Conservation (phyloP, 2,797 vertebrate species). For the Phataginus tricuspis region DNA sequence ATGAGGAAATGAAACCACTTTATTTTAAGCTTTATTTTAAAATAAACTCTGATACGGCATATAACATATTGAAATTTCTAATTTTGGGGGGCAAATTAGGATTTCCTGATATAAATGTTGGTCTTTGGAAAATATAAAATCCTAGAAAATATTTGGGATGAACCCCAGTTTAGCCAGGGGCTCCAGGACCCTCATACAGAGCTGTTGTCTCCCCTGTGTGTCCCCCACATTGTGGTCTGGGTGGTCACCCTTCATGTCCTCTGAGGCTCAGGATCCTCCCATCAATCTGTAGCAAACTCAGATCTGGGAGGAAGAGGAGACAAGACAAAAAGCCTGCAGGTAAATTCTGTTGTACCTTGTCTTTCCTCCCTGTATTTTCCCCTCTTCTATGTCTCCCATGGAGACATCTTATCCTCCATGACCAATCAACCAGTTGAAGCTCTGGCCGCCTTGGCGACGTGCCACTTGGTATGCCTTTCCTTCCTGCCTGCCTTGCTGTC, state of each 20-base stretch:
- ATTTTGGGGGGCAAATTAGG: conserved; percentile 3
- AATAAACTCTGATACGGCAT: conserved; percentile 9
- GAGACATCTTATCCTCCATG: neutral
- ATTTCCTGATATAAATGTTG: neutral
- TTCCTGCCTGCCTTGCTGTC: neutral
- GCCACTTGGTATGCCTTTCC: neutral
- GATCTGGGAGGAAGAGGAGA: neutral
- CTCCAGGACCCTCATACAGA: neutral
- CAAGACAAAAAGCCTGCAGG: neutral
- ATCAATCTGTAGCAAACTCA: neutral
- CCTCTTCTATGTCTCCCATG: neutral
- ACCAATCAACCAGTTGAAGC: neutral
- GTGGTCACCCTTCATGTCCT: neutral
- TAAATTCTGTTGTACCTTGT: neutral
- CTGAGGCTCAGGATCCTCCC: neutral
- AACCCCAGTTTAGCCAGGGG: neutral
- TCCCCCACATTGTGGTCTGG: neutral
- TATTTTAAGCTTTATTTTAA: conserved; percentile 25
- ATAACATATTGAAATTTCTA: neutral
- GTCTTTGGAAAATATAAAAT: conserved; percentile 5
- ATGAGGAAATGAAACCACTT: conserved; percentile 26
- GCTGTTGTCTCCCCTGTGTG: too few relatives aligned
- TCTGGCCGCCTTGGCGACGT: neutral
- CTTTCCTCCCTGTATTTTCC: neutral
- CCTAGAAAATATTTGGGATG: neutral